Conservation (phyloP, 2,888 invertebrate genomes). For the Pristionchus exspectatus region DNA sequence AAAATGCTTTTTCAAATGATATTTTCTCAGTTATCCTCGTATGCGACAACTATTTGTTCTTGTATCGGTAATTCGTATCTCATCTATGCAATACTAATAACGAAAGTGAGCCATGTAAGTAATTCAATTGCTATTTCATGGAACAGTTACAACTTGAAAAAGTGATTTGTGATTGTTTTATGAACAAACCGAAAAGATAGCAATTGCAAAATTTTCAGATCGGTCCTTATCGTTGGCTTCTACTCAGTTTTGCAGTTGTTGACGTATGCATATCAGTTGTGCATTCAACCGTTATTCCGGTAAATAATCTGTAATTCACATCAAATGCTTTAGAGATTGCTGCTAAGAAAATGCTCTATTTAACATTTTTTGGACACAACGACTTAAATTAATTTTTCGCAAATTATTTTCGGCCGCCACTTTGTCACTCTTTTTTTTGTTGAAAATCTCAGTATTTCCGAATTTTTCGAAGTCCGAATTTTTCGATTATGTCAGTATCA, state of each 20-base stretch:
- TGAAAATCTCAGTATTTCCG: no score
- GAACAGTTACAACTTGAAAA: no score
- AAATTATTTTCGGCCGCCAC: no score
- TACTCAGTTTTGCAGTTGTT: background rate
- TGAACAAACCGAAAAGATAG: no score
- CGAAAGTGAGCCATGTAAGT: background rate
- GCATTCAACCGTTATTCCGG: background rate
- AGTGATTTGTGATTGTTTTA: no score
- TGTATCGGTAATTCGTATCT: background rate
- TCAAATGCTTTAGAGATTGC: background rate
- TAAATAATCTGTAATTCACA: background rate
- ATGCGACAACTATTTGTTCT: background rate
- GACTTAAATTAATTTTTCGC: no score
- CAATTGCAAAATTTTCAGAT: background rate
- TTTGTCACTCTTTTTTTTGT: no score
- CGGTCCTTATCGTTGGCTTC: slow-evolving; percentile 1
- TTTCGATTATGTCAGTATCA: no score
- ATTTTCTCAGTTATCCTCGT: background rate
- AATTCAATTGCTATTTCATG: background rate
- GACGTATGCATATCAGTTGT: background rate
- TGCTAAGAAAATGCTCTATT: no score
- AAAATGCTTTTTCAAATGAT: no score
- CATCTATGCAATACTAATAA: background rate
- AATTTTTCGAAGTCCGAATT: no score
- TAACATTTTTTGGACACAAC: no score